These are phyloP conservation scores for Saxidomus purpurata DNA, from an alignment of 1,140 invertebrate genomes.

Conservation along the genomic window DNA sequence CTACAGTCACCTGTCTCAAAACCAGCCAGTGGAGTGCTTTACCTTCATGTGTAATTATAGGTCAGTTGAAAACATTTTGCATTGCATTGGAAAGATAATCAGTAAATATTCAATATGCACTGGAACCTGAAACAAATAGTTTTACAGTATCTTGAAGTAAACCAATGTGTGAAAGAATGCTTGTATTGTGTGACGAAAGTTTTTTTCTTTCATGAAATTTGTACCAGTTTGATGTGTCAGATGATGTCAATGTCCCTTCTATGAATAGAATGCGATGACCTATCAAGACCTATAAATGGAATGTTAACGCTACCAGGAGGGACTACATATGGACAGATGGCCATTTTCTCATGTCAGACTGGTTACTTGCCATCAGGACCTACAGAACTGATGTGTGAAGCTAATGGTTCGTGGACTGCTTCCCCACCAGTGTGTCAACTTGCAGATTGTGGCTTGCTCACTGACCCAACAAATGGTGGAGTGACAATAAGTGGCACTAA, in stretches of 20 bases:
- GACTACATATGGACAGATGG: slow-evolving; percentile 41
- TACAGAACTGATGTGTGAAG: not conserved
- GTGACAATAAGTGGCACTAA: slow-evolving; percentile 80
- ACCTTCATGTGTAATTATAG: slow-evolving; percentile 89
- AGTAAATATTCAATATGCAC: too few relatives aligned
- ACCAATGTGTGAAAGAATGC: too few relatives aligned
- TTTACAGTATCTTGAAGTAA: too few relatives aligned
- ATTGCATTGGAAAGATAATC: too few relatives aligned
- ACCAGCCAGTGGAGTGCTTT: slow-evolving; percentile 85
- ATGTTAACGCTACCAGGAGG: not conserved
- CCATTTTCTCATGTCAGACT: slow-evolving; percentile 21
- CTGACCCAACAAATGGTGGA: slow-evolving; percentile 66
- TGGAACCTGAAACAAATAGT: too few relatives aligned
- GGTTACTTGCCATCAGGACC: slow-evolving; percentile 3
- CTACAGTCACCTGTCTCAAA: slow-evolving; percentile 76
- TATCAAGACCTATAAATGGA: slow-evolving; percentile 15
- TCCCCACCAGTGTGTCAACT: not conserved
- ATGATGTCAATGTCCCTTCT: too few relatives aligned
- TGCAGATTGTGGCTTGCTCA: slow-evolving; percentile 70
- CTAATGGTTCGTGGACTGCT: slow-evolving; percentile 7
- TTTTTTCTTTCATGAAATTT: too few relatives aligned
- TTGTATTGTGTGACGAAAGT: too few relatives aligned
- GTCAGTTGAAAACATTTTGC: slow-evolving; percentile 8
- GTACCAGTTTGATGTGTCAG: too few relatives aligned
- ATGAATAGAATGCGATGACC: slow-evolving; percentile 21